phyloP scores from a whole-genome alignment of 2,888 invertebrate genomes.

The Dastarcus helophoroides region DNA sequence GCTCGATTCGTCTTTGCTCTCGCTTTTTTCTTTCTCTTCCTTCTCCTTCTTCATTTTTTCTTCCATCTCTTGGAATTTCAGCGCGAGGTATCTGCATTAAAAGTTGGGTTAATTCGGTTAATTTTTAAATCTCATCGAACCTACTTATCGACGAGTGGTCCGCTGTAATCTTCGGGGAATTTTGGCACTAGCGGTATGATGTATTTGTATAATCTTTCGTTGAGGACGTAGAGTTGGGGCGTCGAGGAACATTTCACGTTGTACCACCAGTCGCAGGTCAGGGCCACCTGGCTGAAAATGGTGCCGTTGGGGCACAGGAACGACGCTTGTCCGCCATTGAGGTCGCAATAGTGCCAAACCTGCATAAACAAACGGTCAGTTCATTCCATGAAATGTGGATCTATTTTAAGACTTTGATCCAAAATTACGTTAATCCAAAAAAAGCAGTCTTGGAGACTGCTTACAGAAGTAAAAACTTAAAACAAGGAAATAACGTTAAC shows the following conservation, averaged over 20 bases:
- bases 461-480: no score
- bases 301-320: slow-evolving; percentile 85
- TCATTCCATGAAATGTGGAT: slow-evolving; percentile 5
- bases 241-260: slow-evolving; percentile 79
- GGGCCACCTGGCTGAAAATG: slow-evolving; percentile 77
- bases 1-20: slow-evolving; percentile 25
- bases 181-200: slow-evolving; percentile 77
- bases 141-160: slow-evolving; percentile 76
- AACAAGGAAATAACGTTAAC: no score
- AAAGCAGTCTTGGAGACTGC: no score
- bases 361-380: no score
- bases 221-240: slow-evolving; percentile 74
- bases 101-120: neutral
- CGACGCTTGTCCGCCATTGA: slow-evolving; percentile 82
- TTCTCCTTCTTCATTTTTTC: slow-evolving; percentile 64
- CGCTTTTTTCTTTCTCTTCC: slow-evolving; percentile 37
- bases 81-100: slow-evolving; percentile 56
- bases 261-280: slow-evolving; percentile 91
- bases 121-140: slow-evolving; percentile 1
- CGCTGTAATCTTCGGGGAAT: slow-evolving; percentile 83
- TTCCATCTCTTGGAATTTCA: slow-evolving; percentile 81
- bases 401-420: no score
- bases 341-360: slow-evolving; percentile 89
- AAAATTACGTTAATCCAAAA: no score
- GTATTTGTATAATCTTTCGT: slow-evolving; percentile 80